Percentiles rank a stretch among this genome's conserved stretches.
Conservation (phyloP, 2,797 vertebrate genomes). For the Ciconia nigra region DNA sequence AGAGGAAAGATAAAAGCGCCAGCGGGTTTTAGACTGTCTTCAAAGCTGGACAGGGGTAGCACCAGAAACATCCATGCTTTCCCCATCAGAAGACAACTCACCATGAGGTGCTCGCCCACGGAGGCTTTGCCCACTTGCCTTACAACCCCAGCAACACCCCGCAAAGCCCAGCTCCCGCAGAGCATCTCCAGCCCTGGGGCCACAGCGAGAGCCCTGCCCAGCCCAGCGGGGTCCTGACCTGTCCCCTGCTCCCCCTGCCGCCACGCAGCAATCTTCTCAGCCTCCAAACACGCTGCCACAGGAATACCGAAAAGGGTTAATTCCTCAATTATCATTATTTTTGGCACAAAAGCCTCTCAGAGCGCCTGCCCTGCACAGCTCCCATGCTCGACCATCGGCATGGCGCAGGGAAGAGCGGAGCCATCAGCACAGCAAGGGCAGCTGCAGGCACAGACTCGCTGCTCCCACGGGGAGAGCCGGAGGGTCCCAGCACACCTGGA, state of each 20-base stretch:
- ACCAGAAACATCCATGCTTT: not conserved
- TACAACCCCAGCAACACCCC: not conserved
- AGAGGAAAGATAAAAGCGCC: not conserved
- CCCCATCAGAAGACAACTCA: not conserved
- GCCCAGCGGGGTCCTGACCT: not conserved
- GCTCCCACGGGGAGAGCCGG: not conserved
- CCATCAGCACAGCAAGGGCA: not conserved
- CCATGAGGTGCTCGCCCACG: rapidly evolving
- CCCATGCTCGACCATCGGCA: not conserved
- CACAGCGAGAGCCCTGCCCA: not conserved
- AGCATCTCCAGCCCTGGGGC: not conserved
- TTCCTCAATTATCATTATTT: not conserved
- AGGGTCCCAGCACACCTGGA: too few species aligned
- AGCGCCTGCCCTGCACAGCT: not conserved
- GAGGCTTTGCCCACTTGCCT: not conserved
- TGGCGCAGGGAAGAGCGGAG: not conserved
- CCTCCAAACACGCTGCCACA: not conserved
- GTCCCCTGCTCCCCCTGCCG: not conserved
- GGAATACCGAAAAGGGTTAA: not conserved
- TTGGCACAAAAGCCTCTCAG: not conserved
- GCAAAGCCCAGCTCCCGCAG: not conserved
- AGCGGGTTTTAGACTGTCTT: not conserved
- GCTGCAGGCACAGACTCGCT: not conserved
- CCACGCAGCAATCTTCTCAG: not conserved
- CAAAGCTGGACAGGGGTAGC: not conserved